Evolutionary conservation across 2,797 vertebrate species (phyloP), one percentile per base, ranked within the genome.

Genomic region (Danionella dracula): DNA sequence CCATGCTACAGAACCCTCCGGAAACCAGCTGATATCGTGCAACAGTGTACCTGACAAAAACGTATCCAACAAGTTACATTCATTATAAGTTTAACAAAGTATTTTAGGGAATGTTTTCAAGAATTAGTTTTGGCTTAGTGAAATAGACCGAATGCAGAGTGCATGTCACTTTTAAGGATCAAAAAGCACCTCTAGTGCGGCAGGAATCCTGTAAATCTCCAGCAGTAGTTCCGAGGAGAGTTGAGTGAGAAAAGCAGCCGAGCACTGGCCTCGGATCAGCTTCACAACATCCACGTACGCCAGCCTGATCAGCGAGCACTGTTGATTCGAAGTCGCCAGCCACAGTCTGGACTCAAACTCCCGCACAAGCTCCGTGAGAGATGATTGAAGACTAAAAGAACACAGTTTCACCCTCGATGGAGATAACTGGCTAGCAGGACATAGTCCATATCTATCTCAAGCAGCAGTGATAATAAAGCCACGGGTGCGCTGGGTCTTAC

Each of bases 251-350:
- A 88, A 93, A 56, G 29, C 10, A 4, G 76, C 67, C 8, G 86
- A 84, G 64, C 81, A 84, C 38, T 68, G 69, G 2, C 65, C 1
- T 1, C 78, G 83, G 7, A 95, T 66, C 0, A 84, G 78, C 20
- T 78, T 19, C 0, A 82, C 79, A 17, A 92, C 79, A 0, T 76
- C 70, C 23, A 95, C 79, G 76, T 92, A 96, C 4, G 84, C 60
- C 0, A 78, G 82, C 0, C 87, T 85, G 74, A 95, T 77, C 5
- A 93, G 79, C 0, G 84, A 88, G 68, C 91, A 93, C 61, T 37
- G 76, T 57, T 93, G 90, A 34, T 64, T 50, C 3, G 76, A 69
- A 11, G 80, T 87, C 45, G 81, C 83, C 77, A 93, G 77, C 90
- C 92, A 92, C 35, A 83, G 31, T 0, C 74, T 81, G 0, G 35